Evolutionary conservation across 2,797 vertebrate genomes (phyloP).

Genomic region (Aldrovandia affinis): DNA sequence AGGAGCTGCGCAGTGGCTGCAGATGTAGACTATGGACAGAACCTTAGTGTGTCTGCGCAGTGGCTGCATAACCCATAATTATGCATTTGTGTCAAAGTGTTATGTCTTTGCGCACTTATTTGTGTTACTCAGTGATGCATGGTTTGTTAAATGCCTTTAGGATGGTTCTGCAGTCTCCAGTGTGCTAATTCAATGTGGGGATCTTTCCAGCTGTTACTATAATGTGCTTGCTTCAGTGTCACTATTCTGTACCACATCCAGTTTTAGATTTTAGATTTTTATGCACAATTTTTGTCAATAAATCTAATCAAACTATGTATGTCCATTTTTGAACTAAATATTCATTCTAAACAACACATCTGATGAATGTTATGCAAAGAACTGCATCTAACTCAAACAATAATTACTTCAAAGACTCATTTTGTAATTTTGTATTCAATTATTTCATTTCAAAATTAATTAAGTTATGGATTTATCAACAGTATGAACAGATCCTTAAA

Average conservation of each 20-base stretch:
- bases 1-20: not conserved
- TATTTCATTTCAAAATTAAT: not conserved
- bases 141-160: not conserved
- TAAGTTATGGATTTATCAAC: not conserved
- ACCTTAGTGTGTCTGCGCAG: not conserved
- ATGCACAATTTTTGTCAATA: too few species aligned
- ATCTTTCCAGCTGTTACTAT: not conserved
- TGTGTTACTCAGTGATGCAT: not conserved
- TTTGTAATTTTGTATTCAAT: too few species aligned
- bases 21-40: not conserved
- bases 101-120: not conserved
- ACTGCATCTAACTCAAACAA: not conserved
- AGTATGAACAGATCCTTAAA: not conserved
- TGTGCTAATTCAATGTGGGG: not conserved
- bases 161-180: not conserved
- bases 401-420: too few species aligned
- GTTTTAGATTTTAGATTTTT: too few species aligned
- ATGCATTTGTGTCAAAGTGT: not conserved
- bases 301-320: too few species aligned
- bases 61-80: not conserved
- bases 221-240: not conserved
- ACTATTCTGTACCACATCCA: not conserved
- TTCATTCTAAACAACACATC: not conserved
- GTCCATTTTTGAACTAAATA: not conserved
- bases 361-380: not conserved